Conservation (phyloP, 23 tunicate species). For the Clavelina lepadiformis region DNA sequence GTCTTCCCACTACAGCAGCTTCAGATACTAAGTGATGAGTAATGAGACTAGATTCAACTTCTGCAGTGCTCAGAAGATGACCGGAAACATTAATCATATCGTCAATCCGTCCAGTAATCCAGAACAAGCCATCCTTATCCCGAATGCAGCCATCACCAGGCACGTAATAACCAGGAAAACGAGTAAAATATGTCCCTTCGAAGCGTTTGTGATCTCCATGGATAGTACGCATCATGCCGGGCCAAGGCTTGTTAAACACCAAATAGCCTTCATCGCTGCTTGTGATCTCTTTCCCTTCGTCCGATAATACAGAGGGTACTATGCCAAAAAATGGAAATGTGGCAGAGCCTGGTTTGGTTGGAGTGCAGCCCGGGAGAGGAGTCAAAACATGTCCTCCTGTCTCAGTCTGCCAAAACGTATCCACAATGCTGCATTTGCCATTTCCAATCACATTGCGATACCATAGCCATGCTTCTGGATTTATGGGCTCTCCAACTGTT, state of each 20-base stretch:
- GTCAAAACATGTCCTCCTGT: slow-evolving; percentile 95
- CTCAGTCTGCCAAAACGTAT: slow-evolving; percentile 99
- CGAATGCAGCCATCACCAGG: slow-evolving; percentile 88
- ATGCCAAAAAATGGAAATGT: slow-evolving; percentile 91
- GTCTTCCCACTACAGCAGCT: slow-evolving; percentile 85
- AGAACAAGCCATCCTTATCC: slow-evolving; percentile 82
- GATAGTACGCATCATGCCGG: slow-evolving; percentile 87
- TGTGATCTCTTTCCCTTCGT: slow-evolving; percentile 66
- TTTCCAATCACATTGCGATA: slow-evolving; percentile 87
- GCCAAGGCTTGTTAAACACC: slow-evolving; percentile 94
- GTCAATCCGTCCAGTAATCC: slow-evolving; percentile 96
- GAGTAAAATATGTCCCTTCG: slow-evolving; percentile 59
- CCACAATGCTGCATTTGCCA: slow-evolving; percentile 70
- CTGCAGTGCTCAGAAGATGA: slow-evolving; percentile 81
- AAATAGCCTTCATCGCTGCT: slow-evolving; percentile 79
- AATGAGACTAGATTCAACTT: slow-evolving; percentile 79
- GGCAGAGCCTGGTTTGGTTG: slow-evolving; percentile 85
- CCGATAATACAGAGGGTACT: slow-evolving; percentile 74
- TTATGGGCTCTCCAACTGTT: slow-evolving; percentile 93
- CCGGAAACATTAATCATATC: slow-evolving; percentile 93
- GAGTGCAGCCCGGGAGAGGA: slow-evolving; percentile 92
- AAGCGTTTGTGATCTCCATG: slow-evolving; percentile 78
- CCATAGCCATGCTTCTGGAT: slow-evolving; percentile 93
- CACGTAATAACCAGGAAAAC: slow-evolving; percentile 91
- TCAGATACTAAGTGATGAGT: slow-evolving; percentile 79